These are phyloP conservation scores for Microtus pennsylvanicus DNA, from an alignment of 2,113 vertebrate genomes.

Conservation along the genomic window DNA sequence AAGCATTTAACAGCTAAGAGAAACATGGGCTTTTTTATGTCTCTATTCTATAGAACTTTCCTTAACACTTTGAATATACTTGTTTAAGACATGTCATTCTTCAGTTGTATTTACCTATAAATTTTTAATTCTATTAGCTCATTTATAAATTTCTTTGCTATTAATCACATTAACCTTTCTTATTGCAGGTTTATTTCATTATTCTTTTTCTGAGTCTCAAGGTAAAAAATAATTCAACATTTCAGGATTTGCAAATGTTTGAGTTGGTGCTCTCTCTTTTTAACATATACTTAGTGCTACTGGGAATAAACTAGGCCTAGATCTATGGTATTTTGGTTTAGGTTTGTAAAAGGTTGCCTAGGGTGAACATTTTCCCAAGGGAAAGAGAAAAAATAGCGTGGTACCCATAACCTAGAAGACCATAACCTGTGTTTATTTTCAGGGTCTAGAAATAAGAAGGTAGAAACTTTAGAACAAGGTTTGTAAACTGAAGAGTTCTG, in stretches of 20 bases:
- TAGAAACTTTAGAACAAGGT: neutral
- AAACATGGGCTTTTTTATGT: neutral
- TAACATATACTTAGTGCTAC: neutral
- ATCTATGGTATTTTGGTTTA: neutral
- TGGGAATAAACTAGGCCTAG: neutral
- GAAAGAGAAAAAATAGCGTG: neutral
- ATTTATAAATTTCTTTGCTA: neutral
- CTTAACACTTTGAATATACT: neutral
- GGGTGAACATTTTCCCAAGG: neutral
- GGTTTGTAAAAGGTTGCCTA: neutral
- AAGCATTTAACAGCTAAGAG: neutral
- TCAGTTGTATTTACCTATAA: neutral
- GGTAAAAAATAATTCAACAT: neutral
- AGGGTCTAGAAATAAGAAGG: neutral
- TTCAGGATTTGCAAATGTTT: constrained; percentile 7
- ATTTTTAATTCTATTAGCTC: neutral
- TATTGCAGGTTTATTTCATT: neutral
- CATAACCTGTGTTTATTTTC: neutral
- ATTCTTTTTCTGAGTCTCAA: constrained; percentile 17
- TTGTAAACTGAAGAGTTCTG: neutral
- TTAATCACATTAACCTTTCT: neutral
- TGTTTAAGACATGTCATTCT: neutral
- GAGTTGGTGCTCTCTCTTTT: neutral
- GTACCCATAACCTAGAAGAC: neutral
- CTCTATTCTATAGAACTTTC: neutral